Percentiles rank a stretch among this genome's conserved stretches.
Evolutionary conservation across 2,113 vertebrate genomes (phyloP).

Genomic region (Guaruba guarouba): DNA sequence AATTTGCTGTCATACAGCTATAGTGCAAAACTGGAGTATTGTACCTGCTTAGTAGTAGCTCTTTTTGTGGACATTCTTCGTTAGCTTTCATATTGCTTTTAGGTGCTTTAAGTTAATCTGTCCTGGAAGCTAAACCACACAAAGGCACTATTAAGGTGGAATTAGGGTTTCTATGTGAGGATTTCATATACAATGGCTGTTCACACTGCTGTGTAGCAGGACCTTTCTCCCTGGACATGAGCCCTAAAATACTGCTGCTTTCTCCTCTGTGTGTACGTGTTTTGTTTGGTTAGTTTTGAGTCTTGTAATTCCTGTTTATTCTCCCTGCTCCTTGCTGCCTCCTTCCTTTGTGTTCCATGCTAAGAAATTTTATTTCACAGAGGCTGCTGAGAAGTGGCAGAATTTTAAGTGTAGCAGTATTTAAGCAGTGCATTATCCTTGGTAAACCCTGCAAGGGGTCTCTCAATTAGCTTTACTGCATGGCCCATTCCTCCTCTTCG

Average conservation of each 20-base stretch:
- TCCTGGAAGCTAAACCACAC: not conserved
- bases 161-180: not conserved
- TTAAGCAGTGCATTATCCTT: not conserved
- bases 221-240: not conserved
- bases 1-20: not conserved
- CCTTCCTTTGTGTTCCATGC: not conserved
- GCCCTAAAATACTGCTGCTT: not conserved
- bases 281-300: not conserved
- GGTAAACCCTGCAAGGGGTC: not conserved
- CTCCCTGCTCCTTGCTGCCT: not conserved
- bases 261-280: accelerated
- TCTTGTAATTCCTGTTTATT: not conserved
- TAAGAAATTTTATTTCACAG: not conserved
- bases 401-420: not conserved
- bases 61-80: not conserved
- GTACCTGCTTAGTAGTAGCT: accelerated
- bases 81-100: not conserved
- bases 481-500: not conserved
- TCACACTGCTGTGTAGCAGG: not conserved
- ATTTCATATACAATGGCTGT: not conserved
- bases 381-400: not conserved
- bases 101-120: not conserved
- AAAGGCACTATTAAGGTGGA: not conserved
- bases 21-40: not conserved
- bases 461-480: not conserved